Base-by-base conservation (phyloP, 2,888 invertebrate genomes). In the Microctonus hyperodae region DNA sequence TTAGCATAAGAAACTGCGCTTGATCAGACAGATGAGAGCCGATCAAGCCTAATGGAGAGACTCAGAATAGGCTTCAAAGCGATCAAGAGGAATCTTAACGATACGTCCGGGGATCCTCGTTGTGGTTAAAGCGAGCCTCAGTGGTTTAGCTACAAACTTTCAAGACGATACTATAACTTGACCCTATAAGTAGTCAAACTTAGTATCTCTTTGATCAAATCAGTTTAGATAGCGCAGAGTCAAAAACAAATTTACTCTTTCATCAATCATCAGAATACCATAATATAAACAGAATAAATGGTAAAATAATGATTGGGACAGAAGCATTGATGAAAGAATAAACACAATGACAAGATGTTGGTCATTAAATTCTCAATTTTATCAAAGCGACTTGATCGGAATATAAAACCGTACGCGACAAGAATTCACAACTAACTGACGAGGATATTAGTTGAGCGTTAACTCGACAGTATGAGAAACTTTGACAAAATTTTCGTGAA, bases 81-180 rank as follows among this genome's bases (percentile, higher is more conserved):
- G 69, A 72, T 70, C 62, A 33, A 13, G 20, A 51, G 40, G 16
- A 59, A 33, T 37, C 16, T 31, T 73, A 74, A 75, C 77, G 77
- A 78, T 79, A 79, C 77, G 80, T 75, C 78, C 74, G 74, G 75
- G 75, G 74, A 77, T 77, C 53, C 66, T 65, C 67, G 35, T 11
- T 59, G 65, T 16, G 62, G 69, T 64, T 40, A 67, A 59, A 56
- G 44, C 53, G 48, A 63, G 67, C 70, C 73, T 72, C 72, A 68
- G 67, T 69, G 74, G 75, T 74, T 71, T 73, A 75, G 76, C 77
- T 75, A 71, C 76, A 79, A 82, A 82, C 79, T 82, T 81, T 74
- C 75, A 78, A 80, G 77, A 78, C 74, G 74, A 68, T 76, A 74
- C 78, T 81, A 81, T 79, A 81, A 79, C 78, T 79, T 79, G 81